Base-by-base conservation (phyloP, 2,113 vertebrate species). In the Nansenia antarctica region DNA sequence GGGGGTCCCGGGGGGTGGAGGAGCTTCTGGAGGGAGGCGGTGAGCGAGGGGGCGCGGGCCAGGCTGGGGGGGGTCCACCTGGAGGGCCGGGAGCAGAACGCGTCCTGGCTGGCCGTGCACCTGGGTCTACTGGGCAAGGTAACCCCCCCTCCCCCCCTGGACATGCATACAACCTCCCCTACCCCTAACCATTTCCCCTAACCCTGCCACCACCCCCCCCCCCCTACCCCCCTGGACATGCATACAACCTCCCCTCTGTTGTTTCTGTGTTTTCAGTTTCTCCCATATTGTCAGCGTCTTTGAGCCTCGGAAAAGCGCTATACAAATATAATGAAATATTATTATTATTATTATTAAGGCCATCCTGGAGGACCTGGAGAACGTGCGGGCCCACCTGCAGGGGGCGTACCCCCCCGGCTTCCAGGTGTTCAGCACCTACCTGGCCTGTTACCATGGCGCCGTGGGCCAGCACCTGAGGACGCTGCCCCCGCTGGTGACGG, bases 361-460 rank as follows among this genome's bases (percentile, higher is more conserved):
- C 45, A 72, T 92, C 12, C 74, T 88, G 53, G 80, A 88, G 65
- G 80, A 91, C 68, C 22, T 93, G n/a, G 77, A 85, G 74, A 83
- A 5, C 1, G 90, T 92, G 49, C 90, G 81, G 85, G 8, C 5
- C 62, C 77, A 88, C 15, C 79, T 93, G 53, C 59, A 71, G 1
- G 61, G 69, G 70, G 86, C 76, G 1, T 93, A 93, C 77, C 91
- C 92, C 0, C 82, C 80, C 74, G 90, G 89, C 70, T 93, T 93
- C 52, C 70, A 74, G 0, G 92, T 92, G n/a, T 92, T 93, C 76
- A 70, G 87, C 79, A 73, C 85, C 0, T 93, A 92, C 11, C 83
- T 92, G 59, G 60, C 18, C 37, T 73, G 77, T 14, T 89, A 89
- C 76, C 85, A 89, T 73, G 14, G 20, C 2, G 83, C 67, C 0